Evolutionary conservation across 2,888 invertebrate genomes (phyloP).

Genomic region (Oscheius sp.): DNA sequence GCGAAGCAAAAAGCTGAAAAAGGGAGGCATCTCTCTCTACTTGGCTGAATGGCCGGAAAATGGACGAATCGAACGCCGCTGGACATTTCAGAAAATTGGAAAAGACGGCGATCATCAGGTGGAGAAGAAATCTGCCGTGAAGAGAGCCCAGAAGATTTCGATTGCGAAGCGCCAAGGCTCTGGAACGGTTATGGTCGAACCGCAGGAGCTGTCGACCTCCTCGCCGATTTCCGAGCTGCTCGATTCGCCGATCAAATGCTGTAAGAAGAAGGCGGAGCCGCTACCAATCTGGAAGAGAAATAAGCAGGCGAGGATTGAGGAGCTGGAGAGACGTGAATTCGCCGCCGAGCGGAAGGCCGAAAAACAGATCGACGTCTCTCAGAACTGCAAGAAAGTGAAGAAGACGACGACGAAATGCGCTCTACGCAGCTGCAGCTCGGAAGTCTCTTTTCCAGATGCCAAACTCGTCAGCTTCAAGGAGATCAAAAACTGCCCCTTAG

Average conservation of each 20-base stretch:
- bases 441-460: no score
- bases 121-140: background rate
- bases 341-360: background rate
- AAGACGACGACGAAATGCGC: no score
- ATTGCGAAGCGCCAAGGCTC: no score
- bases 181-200: background rate
- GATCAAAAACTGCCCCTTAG: background rate
- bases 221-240: background rate
- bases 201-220: background rate
- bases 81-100: background rate
- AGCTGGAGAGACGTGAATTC: background rate
- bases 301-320: conserved; percentile 7
- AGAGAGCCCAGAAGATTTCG: background rate
- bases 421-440: no score
- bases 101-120: background rate
- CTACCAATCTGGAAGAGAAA: background rate
- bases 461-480: no score
- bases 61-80: background rate
- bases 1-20: background rate
- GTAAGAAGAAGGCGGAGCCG: background rate
- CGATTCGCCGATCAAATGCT: background rate
- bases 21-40: background rate
- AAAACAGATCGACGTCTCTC: background rate
- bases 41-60: conserved; percentile 14
- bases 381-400: no score